These are phyloP conservation scores for Sebastes dallii DNA, from an alignment of 2,797 vertebrate genomes.

Conservation along the genomic window DNA sequence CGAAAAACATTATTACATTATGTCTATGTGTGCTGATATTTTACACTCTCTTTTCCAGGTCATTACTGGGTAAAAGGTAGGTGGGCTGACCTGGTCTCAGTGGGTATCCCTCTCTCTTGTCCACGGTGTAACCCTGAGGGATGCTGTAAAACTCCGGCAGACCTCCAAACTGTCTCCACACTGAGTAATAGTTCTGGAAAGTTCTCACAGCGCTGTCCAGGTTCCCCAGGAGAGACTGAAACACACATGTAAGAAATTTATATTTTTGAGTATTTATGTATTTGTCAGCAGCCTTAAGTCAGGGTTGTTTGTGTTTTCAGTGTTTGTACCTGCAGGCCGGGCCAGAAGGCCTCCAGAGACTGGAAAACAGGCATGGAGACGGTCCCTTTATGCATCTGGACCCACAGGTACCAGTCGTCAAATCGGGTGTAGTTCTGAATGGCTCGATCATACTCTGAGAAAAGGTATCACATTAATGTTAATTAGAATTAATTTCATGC, in stretches of 20 bases:
- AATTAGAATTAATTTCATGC: not conserved
- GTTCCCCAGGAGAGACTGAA: slow-evolving; percentile 92
- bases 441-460: slow-evolving; percentile 90
- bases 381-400: slow-evolving; percentile 98
- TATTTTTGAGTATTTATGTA: not conserved
- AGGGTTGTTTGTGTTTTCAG: not conserved
- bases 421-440: slow-evolving; percentile 97
- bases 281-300: not conserved
- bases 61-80: not conserved
- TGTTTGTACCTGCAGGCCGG: slow-evolving; percentile 89
- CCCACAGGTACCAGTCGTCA: slow-evolving; percentile 99
- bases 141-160: slow-evolving; percentile 99
- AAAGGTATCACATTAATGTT: not conserved
- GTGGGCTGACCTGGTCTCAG: slow-evolving; percentile 88
- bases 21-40: not conserved
- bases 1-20: not conserved
- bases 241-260: slow-evolving; percentile 4
- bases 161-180: slow-evolving; percentile 98
- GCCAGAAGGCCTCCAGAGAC: slow-evolving; percentile 97
- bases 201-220: slow-evolving; percentile 91
- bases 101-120: slow-evolving; percentile 96
- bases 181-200: slow-evolving; percentile 96
- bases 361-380: slow-evolving; percentile 98
- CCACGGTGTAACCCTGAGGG: slow-evolving; percentile 95
- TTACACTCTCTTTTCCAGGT: not conserved